Base-by-base conservation (phyloP, 2,113 vertebrate species). In the Mesembrinibis cayennensis region DNA sequence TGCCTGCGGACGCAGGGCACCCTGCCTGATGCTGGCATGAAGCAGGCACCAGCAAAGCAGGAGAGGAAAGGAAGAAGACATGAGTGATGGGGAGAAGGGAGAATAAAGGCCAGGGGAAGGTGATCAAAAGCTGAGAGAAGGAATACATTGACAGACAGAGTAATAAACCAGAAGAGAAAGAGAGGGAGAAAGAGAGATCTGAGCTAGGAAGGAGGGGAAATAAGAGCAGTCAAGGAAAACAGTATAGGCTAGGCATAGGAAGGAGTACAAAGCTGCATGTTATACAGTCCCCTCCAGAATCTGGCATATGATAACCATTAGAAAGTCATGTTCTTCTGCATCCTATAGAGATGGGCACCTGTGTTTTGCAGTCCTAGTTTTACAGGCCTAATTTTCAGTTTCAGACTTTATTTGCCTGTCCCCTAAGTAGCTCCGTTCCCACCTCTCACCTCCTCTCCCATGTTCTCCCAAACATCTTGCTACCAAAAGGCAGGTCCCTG, bases 281-380 rank as follows among this genome's bases (percentile, higher is more conserved):
- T 13, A 8, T 13, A 13, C 8, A 5, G 29, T 26, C 6, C 19
- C 3, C 7, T 70, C 14, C 19, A 72, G 71, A 83, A 47, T 18
- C 4, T 15, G 20, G 7, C n/a, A 10, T 61, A 10, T 27, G 66
- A 63, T 38, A 79, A 59, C 0, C 0, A 6, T 7, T 32, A 52
- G 17, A 16, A 82, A 65, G 32, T 3, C 25, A 30, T 8, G 4
- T 45, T 32, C 47, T 90, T 82, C 53, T 53, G 8, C 30, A 17
- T 13, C 6, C 11, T 36, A 4, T 66, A 26, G 25, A 82, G 10
- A n/a, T 5, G 15, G 29, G 5, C 27, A 71, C 9, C 27, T 82
- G 5, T 29, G 16, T 69, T 88, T 72, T 82, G 13, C 40, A 67
- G n/a, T 50, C 20, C 25, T 66, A 32, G 4, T 67, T 95, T 79